phyloP scores from a whole-genome alignment of 2,113 vertebrate genomes.

The Ammodytes marinus region DNA sequence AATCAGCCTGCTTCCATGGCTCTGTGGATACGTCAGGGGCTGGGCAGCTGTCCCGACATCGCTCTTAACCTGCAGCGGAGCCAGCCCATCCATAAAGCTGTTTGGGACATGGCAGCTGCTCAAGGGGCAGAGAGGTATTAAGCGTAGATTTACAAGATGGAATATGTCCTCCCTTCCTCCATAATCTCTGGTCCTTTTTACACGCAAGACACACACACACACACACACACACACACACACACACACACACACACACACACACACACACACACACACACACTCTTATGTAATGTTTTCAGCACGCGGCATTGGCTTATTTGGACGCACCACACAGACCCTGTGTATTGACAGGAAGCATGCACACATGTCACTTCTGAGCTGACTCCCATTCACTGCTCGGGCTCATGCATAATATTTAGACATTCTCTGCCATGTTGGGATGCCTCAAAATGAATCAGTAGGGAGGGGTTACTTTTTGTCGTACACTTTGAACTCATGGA shows the following conservation, averaged over 20 bases:
- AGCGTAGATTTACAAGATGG: constrained; percentile 81
- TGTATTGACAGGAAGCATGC: constrained; percentile 69
- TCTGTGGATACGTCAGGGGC: constrained; percentile 41
- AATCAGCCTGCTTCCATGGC: constrained; percentile 39
- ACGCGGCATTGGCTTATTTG: constrained; percentile 26
- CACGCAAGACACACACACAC: constrained; percentile 58
- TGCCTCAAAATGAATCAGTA: constrained; percentile 39
- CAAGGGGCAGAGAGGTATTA: constrained; percentile 81
- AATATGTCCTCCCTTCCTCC: constrained; percentile 70
- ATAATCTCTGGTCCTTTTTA: constrained; percentile 74
- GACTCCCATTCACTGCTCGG: not conserved
- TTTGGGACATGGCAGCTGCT: constrained; percentile 79
- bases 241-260: constrained; percentile 38
- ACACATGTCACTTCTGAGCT: constrained; percentile 26
- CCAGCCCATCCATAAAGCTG: constrained; percentile 70
- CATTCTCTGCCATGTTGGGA: constrained; percentile 20
- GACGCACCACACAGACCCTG: constrained; percentile 20
- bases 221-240: not conserved
- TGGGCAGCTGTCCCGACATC: constrained; percentile 70
- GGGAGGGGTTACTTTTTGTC: not conserved
- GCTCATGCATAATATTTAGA: constrained; percentile 65
- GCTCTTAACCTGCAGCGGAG: constrained; percentile 73
- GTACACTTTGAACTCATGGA: constrained; percentile 42
- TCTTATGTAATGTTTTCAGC: constrained; percentile 63
- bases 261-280: constrained; percentile 34